Percentiles rank a stretch among this genome's conserved stretches.
Conservation (phyloP, 2,888 invertebrate genomes). For the Chorisops tibialis region DNA sequence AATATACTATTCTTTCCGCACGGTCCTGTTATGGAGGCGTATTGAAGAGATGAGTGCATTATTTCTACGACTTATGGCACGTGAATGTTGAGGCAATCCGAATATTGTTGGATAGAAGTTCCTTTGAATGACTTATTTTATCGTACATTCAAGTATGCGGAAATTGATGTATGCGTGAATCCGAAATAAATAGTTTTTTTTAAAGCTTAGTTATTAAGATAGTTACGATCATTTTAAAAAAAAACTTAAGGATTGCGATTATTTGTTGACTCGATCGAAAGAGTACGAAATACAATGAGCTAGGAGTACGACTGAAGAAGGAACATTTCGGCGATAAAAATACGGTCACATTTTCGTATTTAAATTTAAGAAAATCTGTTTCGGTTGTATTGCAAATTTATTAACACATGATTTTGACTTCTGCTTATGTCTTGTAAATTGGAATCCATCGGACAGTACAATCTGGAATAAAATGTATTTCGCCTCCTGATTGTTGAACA, state of each 20-base stretch:
- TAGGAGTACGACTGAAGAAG: background rate
- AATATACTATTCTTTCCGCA: constrained; percentile 43
- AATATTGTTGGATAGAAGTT: constrained; percentile 46
- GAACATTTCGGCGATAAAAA: background rate
- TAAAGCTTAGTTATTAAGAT: background rate
- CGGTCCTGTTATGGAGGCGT: constrained; percentile 48
- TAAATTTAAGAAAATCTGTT: background rate
- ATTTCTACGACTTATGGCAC: constrained; percentile 41
- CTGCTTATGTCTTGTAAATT: constrained; percentile 48
- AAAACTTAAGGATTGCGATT: background rate
- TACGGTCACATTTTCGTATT: background rate
- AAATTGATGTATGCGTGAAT: constrained; percentile 35
- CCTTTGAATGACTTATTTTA: constrained; percentile 48
- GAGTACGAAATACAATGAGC: no score
- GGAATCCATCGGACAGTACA: constrained; percentile 47
- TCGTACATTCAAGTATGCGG: constrained; percentile 46
- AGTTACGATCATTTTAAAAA: no score
- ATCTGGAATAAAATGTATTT: constrained; percentile 42
- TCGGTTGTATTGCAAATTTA: no score
- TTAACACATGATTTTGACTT: background rate
- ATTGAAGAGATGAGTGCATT: constrained; percentile 43
- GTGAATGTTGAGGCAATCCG: constrained; percentile 48
- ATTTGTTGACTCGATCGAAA: background rate
- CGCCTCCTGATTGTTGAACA: constrained; percentile 45
- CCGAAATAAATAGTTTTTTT: background rate